Conservation (phyloP, 2,113 vertebrate species). For the Stercorarius parasiticus region DNA sequence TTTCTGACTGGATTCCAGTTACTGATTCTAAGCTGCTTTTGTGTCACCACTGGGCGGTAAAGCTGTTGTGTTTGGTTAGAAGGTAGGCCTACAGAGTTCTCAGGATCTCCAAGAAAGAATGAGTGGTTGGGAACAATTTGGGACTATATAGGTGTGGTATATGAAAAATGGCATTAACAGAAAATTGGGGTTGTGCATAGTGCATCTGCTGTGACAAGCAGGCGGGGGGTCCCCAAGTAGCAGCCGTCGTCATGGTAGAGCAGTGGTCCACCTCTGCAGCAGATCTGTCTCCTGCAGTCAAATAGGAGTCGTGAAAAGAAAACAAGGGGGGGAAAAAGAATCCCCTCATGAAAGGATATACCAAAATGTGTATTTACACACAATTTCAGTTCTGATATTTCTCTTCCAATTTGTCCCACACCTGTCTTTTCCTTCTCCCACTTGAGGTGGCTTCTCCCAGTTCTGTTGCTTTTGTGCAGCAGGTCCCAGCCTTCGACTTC, state of each 20-base stretch:
- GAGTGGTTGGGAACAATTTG: neutral
- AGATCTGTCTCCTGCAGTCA: neutral
- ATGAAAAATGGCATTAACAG: neutral
- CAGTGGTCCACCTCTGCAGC: neutral
- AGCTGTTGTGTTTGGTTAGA: neutral
- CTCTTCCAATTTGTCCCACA: neutral
- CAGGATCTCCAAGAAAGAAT: neutral
- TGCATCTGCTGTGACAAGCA: neutral
- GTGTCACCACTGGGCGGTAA: neutral
- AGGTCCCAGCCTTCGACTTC: neutral
- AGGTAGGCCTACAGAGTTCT: neutral
- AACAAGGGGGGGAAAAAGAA: neutral
- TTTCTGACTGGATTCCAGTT: neutral
- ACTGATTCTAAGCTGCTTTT: neutral
- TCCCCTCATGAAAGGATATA: neutral
- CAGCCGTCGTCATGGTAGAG: fast-evolving
- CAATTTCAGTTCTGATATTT: neutral
- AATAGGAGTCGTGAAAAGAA: neutral
- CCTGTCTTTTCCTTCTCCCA: neutral
- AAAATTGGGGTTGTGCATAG: neutral
- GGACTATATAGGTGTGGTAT: neutral
- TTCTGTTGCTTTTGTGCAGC: neutral
- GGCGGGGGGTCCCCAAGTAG: neutral
- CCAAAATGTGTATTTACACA: neutral
- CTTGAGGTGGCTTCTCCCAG: neutral